Evolutionary conservation across 1,140 invertebrate genomes (phyloP).

Genomic region (Bombyx mori): DNA sequence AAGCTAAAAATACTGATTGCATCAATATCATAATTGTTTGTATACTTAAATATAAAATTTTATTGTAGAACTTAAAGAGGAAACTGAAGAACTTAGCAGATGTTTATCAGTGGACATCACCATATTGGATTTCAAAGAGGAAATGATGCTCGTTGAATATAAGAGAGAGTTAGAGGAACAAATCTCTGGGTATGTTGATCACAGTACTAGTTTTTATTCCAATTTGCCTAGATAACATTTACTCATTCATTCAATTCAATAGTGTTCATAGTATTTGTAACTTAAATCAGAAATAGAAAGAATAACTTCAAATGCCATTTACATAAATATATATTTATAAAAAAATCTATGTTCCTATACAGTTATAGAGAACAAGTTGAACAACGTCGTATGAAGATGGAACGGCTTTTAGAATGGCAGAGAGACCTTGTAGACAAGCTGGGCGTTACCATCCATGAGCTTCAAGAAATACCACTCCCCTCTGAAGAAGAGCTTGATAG

Average conservation of each 20-base stretch:
- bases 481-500: constrained; percentile 67
- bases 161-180: constrained; percentile 54
- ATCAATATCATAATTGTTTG: not conserved
- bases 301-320: no score
- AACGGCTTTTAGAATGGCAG: constrained; percentile 56
- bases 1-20: no score
- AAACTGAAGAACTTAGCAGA: constrained; percentile 52
- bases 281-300: no score
- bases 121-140: constrained; percentile 47
- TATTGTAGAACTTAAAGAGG: constrained; percentile 46
- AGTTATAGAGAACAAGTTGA: constrained; percentile 58
- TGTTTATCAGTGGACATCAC: constrained; percentile 53
- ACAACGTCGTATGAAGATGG: constrained; percentile 50
- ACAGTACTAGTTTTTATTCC: not conserved
- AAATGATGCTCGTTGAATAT: constrained; percentile 51
- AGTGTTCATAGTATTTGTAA: no score
- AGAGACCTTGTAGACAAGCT: constrained; percentile 55
- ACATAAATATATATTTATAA: not conserved
- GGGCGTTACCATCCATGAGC: constrained; percentile 52
- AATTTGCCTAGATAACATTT: not conserved
- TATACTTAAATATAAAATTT: not conserved
- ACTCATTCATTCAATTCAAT: no score
- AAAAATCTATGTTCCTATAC: constrained; percentile 1
- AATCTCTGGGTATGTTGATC: constrained; percentile 40
- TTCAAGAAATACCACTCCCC: constrained; percentile 65